phyloP scores from a whole-genome alignment of 2,888 invertebrate genomes.

The Germaria angustata region DNA sequence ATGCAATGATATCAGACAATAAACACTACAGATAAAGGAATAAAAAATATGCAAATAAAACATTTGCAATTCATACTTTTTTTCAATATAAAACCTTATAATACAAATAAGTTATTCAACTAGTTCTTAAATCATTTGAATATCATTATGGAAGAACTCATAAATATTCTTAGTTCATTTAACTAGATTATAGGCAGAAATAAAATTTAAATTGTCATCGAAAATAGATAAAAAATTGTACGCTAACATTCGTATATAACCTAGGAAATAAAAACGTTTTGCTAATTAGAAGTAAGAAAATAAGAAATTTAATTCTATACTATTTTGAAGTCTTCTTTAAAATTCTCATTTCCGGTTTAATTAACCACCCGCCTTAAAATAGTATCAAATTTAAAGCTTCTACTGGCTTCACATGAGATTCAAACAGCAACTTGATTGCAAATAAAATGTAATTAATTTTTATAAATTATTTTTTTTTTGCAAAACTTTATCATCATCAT shows the following conservation, averaged over 20 bases:
- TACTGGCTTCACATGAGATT: background rate
- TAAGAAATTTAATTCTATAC: background rate
- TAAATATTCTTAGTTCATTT: constrained; percentile 14
- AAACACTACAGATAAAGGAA: too few relatives aligned
- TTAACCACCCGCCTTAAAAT: constrained; percentile 72
- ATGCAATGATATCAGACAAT: too few relatives aligned
- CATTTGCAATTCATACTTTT: too few relatives aligned
- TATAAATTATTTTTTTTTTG: too few relatives aligned
- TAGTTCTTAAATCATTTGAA: constrained; percentile 19
- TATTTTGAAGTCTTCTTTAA: constrained; percentile 52
- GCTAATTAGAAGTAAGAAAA: background rate
- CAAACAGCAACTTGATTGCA: constrained; percentile 54
- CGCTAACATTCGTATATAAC: background rate
- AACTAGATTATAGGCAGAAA: background rate
- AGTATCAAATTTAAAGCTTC: background rate
- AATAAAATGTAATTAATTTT: too few relatives aligned
- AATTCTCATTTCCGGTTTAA: constrained; percentile 75
- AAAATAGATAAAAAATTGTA: background rate
- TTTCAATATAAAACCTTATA: too few relatives aligned
- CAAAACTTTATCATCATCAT: constrained; percentile 6
- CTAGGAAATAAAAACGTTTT: background rate
- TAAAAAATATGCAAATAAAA: too few relatives aligned
- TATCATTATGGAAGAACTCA: constrained; percentile 23
- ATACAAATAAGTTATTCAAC: constrained; percentile 30
- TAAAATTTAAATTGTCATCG: constrained; percentile 21